Evolutionary conservation across 2,888 invertebrate species (phyloP).

Genomic region (Cyaniris semiargus): DNA sequence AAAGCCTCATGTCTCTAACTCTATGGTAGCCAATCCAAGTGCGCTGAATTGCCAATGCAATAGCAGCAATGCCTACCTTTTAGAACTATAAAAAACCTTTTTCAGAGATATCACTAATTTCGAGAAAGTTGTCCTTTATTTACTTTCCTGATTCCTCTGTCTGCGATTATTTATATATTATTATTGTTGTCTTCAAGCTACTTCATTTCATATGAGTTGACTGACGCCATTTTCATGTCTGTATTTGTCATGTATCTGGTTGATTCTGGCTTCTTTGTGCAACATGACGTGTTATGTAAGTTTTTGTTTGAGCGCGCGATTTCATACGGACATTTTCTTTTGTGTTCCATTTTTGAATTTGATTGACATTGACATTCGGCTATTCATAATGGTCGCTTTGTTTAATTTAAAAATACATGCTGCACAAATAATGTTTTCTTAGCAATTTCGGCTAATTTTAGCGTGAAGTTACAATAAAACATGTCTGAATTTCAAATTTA

Average conservation of each 20-base stretch:
- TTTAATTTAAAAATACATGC: neutral
- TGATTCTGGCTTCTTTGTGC: conserved; percentile 5
- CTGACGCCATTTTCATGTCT: conserved; percentile 30
- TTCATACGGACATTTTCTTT: conserved; percentile 21
- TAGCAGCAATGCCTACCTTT: too few relatives aligned
- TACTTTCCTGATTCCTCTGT: neutral
- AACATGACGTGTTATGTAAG: neutral
- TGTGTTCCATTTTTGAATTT: conserved; percentile 14
- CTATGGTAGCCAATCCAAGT: too few relatives aligned
- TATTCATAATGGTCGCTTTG: conserved; percentile 17
- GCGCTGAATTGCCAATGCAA: too few relatives aligned
- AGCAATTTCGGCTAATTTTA: neutral
- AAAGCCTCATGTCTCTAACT: too few relatives aligned
- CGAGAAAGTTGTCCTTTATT: neutral
- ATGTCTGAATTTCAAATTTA: neutral
- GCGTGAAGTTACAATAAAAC: neutral
- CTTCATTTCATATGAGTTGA: neutral
- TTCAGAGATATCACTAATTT: neutral
- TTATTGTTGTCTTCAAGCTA: neutral
- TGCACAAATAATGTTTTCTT: neutral
- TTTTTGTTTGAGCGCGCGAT: neutral
- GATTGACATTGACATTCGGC: conserved; percentile 17
- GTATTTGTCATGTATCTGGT: conserved; percentile 23
- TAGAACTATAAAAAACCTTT: neutral
- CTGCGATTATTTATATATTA: neutral